phyloP scores from a whole-genome alignment of 2,888 invertebrate genomes.

The Aromia moschata region DNA sequence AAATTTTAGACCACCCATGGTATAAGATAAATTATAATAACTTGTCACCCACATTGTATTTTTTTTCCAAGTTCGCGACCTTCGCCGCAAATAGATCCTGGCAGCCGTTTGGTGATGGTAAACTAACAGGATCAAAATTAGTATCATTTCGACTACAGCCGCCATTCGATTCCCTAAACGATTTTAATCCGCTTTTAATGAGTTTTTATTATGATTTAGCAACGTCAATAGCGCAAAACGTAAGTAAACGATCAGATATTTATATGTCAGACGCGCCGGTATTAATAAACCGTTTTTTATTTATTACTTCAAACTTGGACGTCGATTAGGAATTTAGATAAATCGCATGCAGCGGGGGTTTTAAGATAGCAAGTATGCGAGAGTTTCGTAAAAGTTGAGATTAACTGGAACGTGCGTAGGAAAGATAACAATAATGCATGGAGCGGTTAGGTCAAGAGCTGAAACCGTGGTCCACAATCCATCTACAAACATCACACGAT shows the following conservation, averaged over 20 bases:
- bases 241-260: not conserved
- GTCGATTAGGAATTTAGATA: too few relatives aligned
- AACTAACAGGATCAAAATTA: constrained; percentile 38
- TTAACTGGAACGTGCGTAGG: too few relatives aligned
- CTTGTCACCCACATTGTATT: not conserved
- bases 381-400: too few relatives aligned
- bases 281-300: too few relatives aligned
- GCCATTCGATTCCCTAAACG: constrained; percentile 11
- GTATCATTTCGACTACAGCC: constrained; percentile 26
- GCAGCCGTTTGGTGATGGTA: constrained; percentile 29
- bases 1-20: too few relatives aligned
- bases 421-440: too few relatives aligned
- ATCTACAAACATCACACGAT: too few relatives aligned
- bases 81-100: constrained; percentile 35
- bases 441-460: too few relatives aligned
- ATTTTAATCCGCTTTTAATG: constrained; percentile 2
- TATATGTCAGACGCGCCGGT: not conserved
- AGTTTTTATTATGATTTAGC: not conserved
- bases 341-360: too few relatives aligned
- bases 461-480: too few relatives aligned
- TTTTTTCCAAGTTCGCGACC: constrained; percentile 22
- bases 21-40: not conserved
- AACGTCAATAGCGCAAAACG: not conserved
- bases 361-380: too few relatives aligned
- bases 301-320: too few relatives aligned